A percentile compares a stretch with the other conserved stretches of the same genome.
These are phyloP conservation scores for Cavia porcellus DNA, from an alignment of 2,113 vertebrate genomes.

Conservation along the genomic window DNA sequence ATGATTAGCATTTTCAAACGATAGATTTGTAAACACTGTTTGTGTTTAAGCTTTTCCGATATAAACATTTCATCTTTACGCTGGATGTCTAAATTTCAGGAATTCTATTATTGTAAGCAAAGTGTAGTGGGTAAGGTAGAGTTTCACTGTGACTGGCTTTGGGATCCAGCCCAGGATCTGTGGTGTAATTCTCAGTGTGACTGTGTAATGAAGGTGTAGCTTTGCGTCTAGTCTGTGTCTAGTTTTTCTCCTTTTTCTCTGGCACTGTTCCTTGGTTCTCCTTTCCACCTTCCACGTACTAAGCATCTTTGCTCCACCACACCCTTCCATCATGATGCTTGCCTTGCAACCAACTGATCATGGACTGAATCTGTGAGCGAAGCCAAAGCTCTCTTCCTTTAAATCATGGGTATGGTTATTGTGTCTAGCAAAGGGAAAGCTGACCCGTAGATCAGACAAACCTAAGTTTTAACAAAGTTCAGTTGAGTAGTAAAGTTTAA, in stretches of 20 bases:
- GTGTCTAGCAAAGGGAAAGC: background rate
- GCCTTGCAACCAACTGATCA: background rate
- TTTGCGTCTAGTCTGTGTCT: background rate
- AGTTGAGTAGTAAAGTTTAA: slow-evolving; percentile 11
- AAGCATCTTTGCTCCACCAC: background rate
- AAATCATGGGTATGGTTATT: background rate
- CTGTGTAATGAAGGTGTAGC: background rate
- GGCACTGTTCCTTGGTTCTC: background rate
- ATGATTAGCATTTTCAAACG: slow-evolving; percentile 7
- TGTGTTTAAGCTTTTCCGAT: background rate
- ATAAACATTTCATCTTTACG: background rate
- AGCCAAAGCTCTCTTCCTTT: background rate
- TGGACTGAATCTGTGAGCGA: background rate
- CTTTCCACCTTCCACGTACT: background rate
- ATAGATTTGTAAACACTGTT: slow-evolving; percentile 29
- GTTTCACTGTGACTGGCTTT: background rate
- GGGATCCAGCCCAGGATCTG: background rate
- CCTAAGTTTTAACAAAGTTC: background rate
- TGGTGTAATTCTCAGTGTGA: background rate
- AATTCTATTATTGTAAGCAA: slow-evolving; percentile 41
- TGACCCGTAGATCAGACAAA: background rate
- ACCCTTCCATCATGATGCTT: background rate
- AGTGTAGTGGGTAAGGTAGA: background rate
- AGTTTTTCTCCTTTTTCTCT: background rate
- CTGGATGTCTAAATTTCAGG: background rate